Evolutionary conservation across 1,140 invertebrate genomes (phyloP), one percentile per base, ranked within the genome.

Genomic region (Drosophila kanapiae): DNA sequence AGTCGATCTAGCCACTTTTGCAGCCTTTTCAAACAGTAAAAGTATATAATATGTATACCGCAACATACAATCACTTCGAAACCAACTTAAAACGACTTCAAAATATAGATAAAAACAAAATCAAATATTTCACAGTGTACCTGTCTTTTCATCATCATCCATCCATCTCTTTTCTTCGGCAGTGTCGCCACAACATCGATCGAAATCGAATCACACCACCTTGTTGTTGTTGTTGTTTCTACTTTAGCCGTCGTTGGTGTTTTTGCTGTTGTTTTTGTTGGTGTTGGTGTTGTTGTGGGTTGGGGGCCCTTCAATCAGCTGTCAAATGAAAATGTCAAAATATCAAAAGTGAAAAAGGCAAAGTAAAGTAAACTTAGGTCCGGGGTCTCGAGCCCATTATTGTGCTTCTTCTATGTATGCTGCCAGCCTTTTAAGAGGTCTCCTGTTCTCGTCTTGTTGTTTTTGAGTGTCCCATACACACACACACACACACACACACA

Each of bases 301-400:
- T 63, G 70, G 65, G 53, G 77, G 74, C 85, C 85, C 85, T 88
- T 88, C 85, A 88, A 90, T 90, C 85, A 88, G 85, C 85, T 88
- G 85, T 88, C 85, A 88, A 88, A 88, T 88, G 85, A 88, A 88
- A 88, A 88, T 88, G 85, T 88, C 85, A 88, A 88, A 88, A 88
- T 88, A 88, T 88, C 85, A 88, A 88, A 88, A 88, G 85, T 88
- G 85, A 88, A 88, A 88, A 88, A 88, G 85, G 85, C 85, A 88
- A 88, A 88, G 85, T 85, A 88, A 88, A 88, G 85, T 85, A 88
- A 90, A 88, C 85, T 87, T 88, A 72, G 84, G 80, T 69, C 80
- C 83, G 76, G 45, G 69, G 63, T 80, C 68, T 72, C 67, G 83
- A 84, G 84, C 74, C 85, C 84, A 87, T 87, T 87, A 87, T 87